A percentile compares a stretch with the other conserved stretches of the same genome.
These are phyloP conservation scores for Pseudomyrmex pallidus DNA, from an alignment of 1,140 invertebrate species.

Conservation along the genomic window DNA sequence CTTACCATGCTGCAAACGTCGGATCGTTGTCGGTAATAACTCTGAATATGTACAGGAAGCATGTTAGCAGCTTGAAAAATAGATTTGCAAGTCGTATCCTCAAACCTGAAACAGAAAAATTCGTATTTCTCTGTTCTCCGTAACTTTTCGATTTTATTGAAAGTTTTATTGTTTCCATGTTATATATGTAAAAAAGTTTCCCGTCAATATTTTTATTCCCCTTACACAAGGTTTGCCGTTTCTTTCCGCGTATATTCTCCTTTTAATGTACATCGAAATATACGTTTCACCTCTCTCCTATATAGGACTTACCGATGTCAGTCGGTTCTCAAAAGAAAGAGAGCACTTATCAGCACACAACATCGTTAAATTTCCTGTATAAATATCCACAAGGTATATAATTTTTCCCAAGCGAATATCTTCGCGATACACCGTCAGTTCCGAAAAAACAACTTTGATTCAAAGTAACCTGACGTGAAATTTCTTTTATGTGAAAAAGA, in stretches of 20 bases:
- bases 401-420: neutral
- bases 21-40: slow-evolving; percentile 96
- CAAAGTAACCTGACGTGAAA: neutral
- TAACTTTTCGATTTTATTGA: neutral
- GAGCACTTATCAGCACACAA: neutral
- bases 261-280: neutral
- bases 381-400: neutral
- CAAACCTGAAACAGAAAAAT: slow-evolving; percentile 90
- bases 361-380: neutral
- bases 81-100: slow-evolving; percentile 98
- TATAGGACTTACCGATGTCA: neutral
- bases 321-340: neutral
- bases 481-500: neutral
- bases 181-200: too few relatives aligned
- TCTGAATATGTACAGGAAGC: slow-evolving; percentile 97
- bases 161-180: too few relatives aligned
- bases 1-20: slow-evolving; percentile 94
- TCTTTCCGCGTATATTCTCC: neutral
- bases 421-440: neutral
- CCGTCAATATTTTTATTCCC: neutral
- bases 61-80: slow-evolving; percentile 98
- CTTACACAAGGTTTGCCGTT: neutral
- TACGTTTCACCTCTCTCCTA: neutral
- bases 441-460: neutral
- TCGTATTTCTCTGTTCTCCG: neutral